Evolutionary conservation across 2,888 invertebrate species (phyloP), one percentile per base, ranked within the genome.

Genomic region (Tinea semifulvella): DNA sequence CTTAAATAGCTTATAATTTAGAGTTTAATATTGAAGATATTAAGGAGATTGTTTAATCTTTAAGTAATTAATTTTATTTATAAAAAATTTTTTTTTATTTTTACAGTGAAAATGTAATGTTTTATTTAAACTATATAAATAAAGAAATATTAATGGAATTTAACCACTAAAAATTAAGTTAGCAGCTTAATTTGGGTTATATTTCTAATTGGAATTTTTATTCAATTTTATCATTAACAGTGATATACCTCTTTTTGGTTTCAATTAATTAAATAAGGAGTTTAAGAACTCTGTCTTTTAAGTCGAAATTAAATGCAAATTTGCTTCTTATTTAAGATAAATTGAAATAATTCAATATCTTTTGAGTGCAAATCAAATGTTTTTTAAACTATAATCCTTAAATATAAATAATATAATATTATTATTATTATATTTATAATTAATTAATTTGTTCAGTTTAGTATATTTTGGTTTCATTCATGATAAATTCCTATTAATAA

Each of bases 51-150:
- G 22, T 20, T 49, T 52, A 61, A 61, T 64, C 51, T 61, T 62
- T 65, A 61, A 55, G 59, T 56, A 47, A 13, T 11, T 16, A n/a
- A n/a, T n/a, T 19, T 19, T 28, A 28, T 43, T 62, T 61, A 66
- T 62, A 67, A 63, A 65, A 48, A 53, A 51, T 57, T 46, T 52
- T 38, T 54, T 64, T 80, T 80, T 84, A 76, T 73, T 81, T 81
- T 84, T 85, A 84, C 77, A 84, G 57, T 85, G 85, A 85, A 86
- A 86, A 83, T 84, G 77, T 85, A 85, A 84, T 60, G 84, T 86
- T 84, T 86, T 85, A 11, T 4, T 69, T 85, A 84, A 85, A 85
- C 83, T 85, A 85, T 80, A 82, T 81, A 82, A 83, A 81, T 74
- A 44, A 20, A 81, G 80, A 83, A 82, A 70, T 71, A 71, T 69